Conservation (phyloP, 2,888 invertebrate species). For the Trachelus troglodyta region DNA sequence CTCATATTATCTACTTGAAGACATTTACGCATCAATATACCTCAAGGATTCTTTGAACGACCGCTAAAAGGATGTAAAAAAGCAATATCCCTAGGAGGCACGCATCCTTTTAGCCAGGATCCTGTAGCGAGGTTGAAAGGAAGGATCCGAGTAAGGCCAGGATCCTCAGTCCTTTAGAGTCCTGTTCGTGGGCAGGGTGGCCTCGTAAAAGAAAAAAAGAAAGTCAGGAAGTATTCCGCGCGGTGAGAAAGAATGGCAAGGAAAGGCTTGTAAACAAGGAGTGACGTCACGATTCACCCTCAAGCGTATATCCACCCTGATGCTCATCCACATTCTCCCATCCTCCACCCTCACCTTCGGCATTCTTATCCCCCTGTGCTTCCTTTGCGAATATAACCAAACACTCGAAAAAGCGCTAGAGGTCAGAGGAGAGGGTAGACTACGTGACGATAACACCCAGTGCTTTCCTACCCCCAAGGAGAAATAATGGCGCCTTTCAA, state of each 20-base stretch:
- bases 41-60: slow-evolving; percentile 30
- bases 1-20: not conserved
- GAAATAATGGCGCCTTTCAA: not conserved
- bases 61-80: slow-evolving; percentile 34
- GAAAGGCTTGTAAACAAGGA: not conserved
- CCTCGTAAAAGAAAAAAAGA: not conserved
- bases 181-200: not conserved
- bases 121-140: not conserved
- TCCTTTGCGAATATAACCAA: not conserved
- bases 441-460: not conserved
- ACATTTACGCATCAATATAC: not conserved
- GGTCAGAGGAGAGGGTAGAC: not conserved
- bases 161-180: not conserved
- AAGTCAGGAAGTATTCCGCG: not conserved
- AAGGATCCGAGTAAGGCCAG: not conserved
- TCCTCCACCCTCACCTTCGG: not conserved
- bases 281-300: not conserved
- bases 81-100: not conserved
- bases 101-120: not conserved
- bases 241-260: not conserved
- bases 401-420: not conserved
- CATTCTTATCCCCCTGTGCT: not conserved
- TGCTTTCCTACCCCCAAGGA: not conserved
- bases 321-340: not conserved
- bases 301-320: not conserved